Conservation (phyloP, 92 coral and sea anemone species). For the Actinostola sp. region DNA sequence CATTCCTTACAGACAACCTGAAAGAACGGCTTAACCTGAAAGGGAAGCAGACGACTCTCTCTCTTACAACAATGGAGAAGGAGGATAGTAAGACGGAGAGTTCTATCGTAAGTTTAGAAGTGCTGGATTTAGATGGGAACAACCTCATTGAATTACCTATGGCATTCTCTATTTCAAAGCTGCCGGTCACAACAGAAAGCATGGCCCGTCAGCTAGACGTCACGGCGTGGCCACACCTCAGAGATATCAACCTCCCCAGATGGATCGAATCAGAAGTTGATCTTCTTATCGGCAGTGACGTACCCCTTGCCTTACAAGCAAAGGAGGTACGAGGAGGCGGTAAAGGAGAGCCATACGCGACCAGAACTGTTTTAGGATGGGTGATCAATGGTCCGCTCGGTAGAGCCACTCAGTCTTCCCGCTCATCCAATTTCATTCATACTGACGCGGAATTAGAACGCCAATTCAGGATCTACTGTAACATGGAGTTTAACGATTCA, state of each 20-base stretch:
- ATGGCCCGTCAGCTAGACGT: slow-evolving; percentile 43
- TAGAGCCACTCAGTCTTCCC: background rate
- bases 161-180: slow-evolving; percentile 48
- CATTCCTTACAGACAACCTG: slow-evolving; percentile 62
- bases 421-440: slow-evolving; percentile 39
- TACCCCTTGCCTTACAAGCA: slow-evolving; percentile 52
- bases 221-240: slow-evolving; percentile 37
- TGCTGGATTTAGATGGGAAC: slow-evolving; percentile 28
- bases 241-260: slow-evolving; percentile 9
- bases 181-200: slow-evolving; percentile 51
- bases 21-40: slow-evolving; percentile 18
- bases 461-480: slow-evolving; percentile 42
- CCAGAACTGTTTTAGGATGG: slow-evolving; percentile 47
- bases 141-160: slow-evolving; percentile 34
- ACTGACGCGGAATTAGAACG: slow-evolving; percentile 28
- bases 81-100: slow-evolving; percentile 29
- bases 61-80: slow-evolving; percentile 57
- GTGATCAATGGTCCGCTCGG: slow-evolving; percentile 47
- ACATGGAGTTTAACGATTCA: slow-evolving; percentile 54
- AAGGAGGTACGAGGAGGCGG: slow-evolving; percentile 27
- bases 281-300: slow-evolving; percentile 56
- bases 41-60: slow-evolving; percentile 42
- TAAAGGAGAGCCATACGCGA: slow-evolving; percentile 41
- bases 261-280: slow-evolving; percentile 53
- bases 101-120: slow-evolving; percentile 46